Evolutionary conservation across 2,888 invertebrate genomes (phyloP).

Genomic region (Luperina nickerlii): DNA sequence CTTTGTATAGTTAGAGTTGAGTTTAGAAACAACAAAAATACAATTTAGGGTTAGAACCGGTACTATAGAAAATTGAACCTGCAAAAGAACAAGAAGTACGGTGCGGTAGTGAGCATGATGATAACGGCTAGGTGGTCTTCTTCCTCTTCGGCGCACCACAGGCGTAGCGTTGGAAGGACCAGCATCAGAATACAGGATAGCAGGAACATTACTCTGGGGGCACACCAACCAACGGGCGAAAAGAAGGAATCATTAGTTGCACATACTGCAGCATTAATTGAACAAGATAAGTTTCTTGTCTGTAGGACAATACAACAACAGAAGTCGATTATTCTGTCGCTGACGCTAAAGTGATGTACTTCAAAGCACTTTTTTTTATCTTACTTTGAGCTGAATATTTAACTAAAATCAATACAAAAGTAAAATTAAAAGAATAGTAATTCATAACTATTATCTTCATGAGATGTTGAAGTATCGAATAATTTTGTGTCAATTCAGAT

Average conservation of each 20-base stretch:
- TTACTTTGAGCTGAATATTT: not conserved
- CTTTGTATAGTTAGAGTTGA: no score
- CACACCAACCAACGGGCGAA: not conserved
- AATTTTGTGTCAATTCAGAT: not conserved
- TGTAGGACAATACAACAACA: not conserved
- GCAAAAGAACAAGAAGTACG: constrained; percentile 99
- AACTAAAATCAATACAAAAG: not conserved
- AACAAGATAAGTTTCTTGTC: not conserved
- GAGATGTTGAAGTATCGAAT: not conserved
- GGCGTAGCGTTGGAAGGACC: constrained; percentile 95
- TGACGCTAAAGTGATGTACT: not conserved
- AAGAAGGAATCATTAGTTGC: not conserved
- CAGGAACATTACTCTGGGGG: constrained; percentile 96
- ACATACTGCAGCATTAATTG: not conserved
- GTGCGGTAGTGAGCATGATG: constrained; percentile 98
- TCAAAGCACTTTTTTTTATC: not conserved
- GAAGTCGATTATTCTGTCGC: not conserved
- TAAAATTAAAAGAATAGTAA: not conserved
- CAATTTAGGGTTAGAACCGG: no score
- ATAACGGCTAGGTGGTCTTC: constrained; percentile 98
- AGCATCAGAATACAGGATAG: constrained; percentile 97
- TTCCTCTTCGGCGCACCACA: constrained; percentile 95
- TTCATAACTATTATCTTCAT: not conserved
- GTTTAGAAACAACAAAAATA: no score
- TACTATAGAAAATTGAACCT: constrained; percentile 88